Percentiles rank a stretch among this genome's conserved stretches.
Evolutionary conservation across 2,113 vertebrate species (phyloP).

Genomic region (Trematomus loennbergii): DNA sequence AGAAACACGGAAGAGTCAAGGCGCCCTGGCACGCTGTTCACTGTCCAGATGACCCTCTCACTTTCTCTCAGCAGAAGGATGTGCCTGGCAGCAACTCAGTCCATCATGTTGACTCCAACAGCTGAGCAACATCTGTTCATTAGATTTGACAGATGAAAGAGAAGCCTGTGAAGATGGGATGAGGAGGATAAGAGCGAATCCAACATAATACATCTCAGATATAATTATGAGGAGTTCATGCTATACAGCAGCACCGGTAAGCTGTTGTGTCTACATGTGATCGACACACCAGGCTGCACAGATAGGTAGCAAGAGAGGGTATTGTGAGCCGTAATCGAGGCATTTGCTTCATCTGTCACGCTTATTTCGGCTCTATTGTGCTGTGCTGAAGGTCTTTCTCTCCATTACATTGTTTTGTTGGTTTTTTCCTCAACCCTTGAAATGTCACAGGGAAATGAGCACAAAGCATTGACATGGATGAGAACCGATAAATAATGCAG

Average conservation of each 20-base stretch:
- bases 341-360: constrained; percentile 73
- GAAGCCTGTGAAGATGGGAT: constrained; percentile 51
- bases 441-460: constrained; percentile 79
- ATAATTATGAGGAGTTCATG: constrained; percentile 43
- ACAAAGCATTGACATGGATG: constrained; percentile 71
- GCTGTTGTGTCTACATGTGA: constrained; percentile 49
- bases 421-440: constrained; percentile 60
- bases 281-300: constrained; percentile 43
- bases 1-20: constrained; percentile 62
- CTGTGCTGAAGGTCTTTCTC: constrained; percentile 70
- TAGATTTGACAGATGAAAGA: constrained; percentile 84
- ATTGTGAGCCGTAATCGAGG: constrained; percentile 68
- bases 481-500: constrained; percentile 80
- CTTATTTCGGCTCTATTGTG: constrained; percentile 60
- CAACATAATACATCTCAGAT: constrained; percentile 50
- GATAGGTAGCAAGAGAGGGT: constrained; percentile 41
- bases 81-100: constrained; percentile 75
- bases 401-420: constrained; percentile 74
- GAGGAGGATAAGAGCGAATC: constrained; percentile 33
- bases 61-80: constrained; percentile 75
- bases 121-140: constrained; percentile 87
- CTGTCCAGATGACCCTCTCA: constrained; percentile 75
- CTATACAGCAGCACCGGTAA: neutral
- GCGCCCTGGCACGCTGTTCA: constrained; percentile 65
- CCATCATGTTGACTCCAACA: constrained; percentile 83